Percentiles rank a stretch among this genome's conserved stretches.
Evolutionary conservation across 1,140 invertebrate genomes (phyloP).

Genomic region (Rhyzopertha dominica): DNA sequence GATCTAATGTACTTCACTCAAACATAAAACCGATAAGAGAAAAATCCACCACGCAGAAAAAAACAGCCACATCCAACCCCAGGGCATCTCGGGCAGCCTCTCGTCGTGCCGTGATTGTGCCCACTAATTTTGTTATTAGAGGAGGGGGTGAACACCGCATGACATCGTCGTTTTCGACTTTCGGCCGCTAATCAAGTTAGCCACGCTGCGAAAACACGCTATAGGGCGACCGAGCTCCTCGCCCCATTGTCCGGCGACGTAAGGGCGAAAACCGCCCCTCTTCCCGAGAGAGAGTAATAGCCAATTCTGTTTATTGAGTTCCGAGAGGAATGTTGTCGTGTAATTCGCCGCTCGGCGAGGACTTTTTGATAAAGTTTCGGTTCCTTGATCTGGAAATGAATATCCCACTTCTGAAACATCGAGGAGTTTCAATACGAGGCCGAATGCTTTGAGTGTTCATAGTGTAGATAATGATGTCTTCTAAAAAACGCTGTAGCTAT

Average conservation of each 20-base stretch:
- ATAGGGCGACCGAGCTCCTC: neutral
- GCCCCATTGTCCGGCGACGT: neutral
- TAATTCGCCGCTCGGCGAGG: too few relatives aligned
- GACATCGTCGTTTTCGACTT: too few relatives aligned
- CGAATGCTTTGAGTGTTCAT: neutral
- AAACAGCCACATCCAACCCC: neutral
- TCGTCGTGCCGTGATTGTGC: slow-evolving; percentile 6
- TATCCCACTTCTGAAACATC: neutral
- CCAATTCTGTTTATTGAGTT: slow-evolving; percentile 6
- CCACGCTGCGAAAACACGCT: slow-evolving; percentile 7
- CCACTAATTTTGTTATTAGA: slow-evolving; percentile 17
- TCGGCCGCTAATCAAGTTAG: slow-evolving; percentile 13
- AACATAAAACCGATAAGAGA: neutral
- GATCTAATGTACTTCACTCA: neutral
- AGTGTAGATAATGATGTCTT: too few relatives aligned
- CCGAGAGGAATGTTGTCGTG: too few relatives aligned
- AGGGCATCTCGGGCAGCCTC: too few relatives aligned
- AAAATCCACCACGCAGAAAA: neutral
- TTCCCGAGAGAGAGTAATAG: slow-evolving; percentile 2
- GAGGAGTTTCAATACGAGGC: neutral
- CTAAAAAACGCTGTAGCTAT: too few relatives aligned
- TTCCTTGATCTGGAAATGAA: neutral
- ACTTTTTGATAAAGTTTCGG: slow-evolving; percentile 8
- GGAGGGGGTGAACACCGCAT: neutral
- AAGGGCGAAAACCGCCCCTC: neutral